phyloP scores from a whole-genome alignment of 2,797 vertebrate genomes.

The Enoplosus armatus region DNA sequence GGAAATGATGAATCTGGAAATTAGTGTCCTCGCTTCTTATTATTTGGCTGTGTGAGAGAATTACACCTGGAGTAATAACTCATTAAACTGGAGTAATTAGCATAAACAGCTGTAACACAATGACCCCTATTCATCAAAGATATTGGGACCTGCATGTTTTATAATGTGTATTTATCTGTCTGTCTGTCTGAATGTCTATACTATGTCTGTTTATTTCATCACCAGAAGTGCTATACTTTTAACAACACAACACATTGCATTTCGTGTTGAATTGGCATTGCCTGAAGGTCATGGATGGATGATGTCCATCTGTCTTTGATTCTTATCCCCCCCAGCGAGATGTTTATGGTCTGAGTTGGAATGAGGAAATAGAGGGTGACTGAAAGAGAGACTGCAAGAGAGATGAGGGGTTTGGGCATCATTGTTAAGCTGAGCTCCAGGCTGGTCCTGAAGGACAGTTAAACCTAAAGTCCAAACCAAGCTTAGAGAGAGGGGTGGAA shows the following conservation, averaged over 20 bases:
- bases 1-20: conserved; percentile 80
- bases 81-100: conserved; percentile 85
- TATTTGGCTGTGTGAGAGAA: conserved; percentile 76
- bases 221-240: conserved; percentile 41
- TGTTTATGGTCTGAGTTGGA: conserved; percentile 72
- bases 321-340: conserved; percentile 65
- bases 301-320: conserved; percentile 81
- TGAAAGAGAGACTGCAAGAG: conserved; percentile 63
- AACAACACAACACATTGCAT: conserved; percentile 63
- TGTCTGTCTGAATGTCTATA: conserved; percentile 35
- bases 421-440: conserved; percentile 77
- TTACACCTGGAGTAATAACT: conserved; percentile 82
- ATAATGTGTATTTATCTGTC: conserved; percentile 61
- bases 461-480: conserved; percentile 79
- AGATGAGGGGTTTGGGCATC: conserved; percentile 68
- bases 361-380: conserved; percentile 65
- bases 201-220: conserved; percentile 42
- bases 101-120: conserved; percentile 83
- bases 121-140: conserved; percentile 85
- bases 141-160: conserved; percentile 74
- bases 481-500: conserved; percentile 70
- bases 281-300: conserved; percentile 78
- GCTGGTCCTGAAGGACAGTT: conserved; percentile 81
- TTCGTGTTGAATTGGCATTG: conserved; percentile 64
- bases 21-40: conserved; percentile 75